phyloP scores from a whole-genome alignment of 2,113 vertebrate species.

The Eclectus roratus region DNA sequence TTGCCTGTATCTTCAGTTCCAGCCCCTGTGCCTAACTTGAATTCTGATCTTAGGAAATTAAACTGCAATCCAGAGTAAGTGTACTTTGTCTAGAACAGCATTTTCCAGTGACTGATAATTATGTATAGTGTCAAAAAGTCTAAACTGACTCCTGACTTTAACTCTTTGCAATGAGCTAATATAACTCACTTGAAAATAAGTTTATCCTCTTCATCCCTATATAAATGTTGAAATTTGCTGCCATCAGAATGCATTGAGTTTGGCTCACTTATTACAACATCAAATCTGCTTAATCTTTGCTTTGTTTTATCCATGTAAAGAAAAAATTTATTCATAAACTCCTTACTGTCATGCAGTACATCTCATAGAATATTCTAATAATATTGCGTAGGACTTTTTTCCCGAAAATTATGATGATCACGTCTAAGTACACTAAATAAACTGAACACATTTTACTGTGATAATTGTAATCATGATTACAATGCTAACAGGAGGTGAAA shows the following conservation, averaged over 20 bases:
- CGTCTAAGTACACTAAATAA: neutral
- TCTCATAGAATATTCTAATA: neutral
- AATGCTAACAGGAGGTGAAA: no score
- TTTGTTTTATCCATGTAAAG: neutral
- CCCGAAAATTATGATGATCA: neutral
- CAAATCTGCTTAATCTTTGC: neutral
- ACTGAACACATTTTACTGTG: neutral
- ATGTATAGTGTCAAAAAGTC: neutral
- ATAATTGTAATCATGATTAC: neutral
- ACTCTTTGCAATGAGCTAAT: neutral
- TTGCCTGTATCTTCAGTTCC: conserved; percentile 81
- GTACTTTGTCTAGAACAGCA: neutral
- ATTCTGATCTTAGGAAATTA: conserved; percentile 87
- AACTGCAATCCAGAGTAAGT: conserved; percentile 97
- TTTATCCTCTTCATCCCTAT: neutral
- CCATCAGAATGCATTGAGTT: neutral
- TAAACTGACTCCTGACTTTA: neutral
- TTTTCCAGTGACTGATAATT: neutral
- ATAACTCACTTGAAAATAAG: neutral
- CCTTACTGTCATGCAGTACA: neutral
- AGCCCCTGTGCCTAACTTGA: conserved; percentile 90
- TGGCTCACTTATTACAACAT: neutral
- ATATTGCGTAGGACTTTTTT: neutral
- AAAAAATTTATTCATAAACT: neutral
- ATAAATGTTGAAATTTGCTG: neutral